These are phyloP conservation scores for Antrozous pallidus DNA, from an alignment of 2,797 vertebrate species.

Conservation along the genomic window DNA sequence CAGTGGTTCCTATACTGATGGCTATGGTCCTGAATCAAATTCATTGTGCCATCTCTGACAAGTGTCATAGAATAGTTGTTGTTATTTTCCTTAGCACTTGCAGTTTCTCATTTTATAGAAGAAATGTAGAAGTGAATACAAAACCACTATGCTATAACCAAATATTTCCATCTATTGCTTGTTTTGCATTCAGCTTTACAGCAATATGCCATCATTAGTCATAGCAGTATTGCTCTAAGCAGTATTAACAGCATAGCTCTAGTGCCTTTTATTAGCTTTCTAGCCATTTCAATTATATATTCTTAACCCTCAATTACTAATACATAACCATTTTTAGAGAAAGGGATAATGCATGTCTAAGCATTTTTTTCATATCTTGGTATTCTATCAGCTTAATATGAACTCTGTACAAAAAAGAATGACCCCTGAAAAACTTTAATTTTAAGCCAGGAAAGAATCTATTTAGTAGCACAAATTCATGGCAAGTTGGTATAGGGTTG, in stretches of 20 bases:
- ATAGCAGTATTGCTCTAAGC: constrained; percentile 57
- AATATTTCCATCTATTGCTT: constrained; percentile 13
- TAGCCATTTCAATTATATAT: constrained; percentile 70
- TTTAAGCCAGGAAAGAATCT: constrained; percentile 64
- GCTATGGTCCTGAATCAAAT: neutral
- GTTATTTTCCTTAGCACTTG: neutral
- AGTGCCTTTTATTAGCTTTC: constrained; percentile 66
- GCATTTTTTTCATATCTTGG: constrained; percentile 50
- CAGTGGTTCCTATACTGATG: neutral
- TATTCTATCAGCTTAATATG: constrained; percentile 66
- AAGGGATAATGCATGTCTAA: constrained; percentile 67
- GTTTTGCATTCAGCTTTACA: constrained; percentile 65
- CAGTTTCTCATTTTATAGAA: neutral
- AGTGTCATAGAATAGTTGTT: neutral
- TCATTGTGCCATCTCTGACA: neutral
- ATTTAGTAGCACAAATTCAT: constrained; percentile 52
- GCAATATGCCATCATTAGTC: constrained; percentile 67
- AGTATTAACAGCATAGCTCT: constrained; percentile 57
- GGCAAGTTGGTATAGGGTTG: constrained; percentile 8
- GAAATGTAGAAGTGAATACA: constrained; percentile 24
- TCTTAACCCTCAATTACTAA: constrained; percentile 66
- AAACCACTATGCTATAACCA: constrained; percentile 30
- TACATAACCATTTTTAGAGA: constrained; percentile 63
- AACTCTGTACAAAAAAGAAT: constrained; percentile 43
- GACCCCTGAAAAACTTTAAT: constrained; percentile 56